phyloP scores from a whole-genome alignment of 2,113 vertebrate genomes.

The Hylia prasina region DNA sequence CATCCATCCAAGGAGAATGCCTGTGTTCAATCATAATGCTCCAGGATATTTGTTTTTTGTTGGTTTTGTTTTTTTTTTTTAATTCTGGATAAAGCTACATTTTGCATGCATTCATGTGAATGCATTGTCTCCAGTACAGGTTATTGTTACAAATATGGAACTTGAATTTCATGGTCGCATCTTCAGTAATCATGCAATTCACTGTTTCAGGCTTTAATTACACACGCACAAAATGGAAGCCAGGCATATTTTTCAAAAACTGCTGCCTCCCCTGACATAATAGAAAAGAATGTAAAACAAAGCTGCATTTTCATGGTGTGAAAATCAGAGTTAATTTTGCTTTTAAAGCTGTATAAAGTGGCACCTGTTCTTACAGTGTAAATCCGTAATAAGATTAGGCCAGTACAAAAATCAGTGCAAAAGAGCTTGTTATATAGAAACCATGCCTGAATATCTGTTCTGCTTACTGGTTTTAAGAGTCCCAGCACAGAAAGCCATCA shows the following conservation, averaged over 20 bases:
- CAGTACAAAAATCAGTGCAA: neutral
- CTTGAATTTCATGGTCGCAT: neutral
- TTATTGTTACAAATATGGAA: neutral
- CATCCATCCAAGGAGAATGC: neutral
- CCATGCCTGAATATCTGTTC: neutral
- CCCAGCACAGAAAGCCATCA: neutral
- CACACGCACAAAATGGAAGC: neutral
- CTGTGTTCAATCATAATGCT: neutral
- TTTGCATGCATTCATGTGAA: neutral
- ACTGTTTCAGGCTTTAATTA: neutral
- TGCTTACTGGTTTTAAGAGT: neutral
- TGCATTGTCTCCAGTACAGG: neutral
- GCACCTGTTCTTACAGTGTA: neutral
- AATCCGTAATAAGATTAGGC: neutral
- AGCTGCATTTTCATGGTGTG: neutral
- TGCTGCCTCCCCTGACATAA: neutral
- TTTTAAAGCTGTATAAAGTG: neutral
- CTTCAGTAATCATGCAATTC: neutral
- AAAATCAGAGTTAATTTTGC: neutral
- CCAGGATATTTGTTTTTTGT: neutral
- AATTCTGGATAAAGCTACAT: neutral
- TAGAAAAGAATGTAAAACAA: neutral
- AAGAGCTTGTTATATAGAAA: neutral
- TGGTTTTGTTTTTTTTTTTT: neutral
- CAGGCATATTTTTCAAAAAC: neutral